Conservation (phyloP, 2,113 vertebrate genomes). For the Pholis gunnellus region DNA sequence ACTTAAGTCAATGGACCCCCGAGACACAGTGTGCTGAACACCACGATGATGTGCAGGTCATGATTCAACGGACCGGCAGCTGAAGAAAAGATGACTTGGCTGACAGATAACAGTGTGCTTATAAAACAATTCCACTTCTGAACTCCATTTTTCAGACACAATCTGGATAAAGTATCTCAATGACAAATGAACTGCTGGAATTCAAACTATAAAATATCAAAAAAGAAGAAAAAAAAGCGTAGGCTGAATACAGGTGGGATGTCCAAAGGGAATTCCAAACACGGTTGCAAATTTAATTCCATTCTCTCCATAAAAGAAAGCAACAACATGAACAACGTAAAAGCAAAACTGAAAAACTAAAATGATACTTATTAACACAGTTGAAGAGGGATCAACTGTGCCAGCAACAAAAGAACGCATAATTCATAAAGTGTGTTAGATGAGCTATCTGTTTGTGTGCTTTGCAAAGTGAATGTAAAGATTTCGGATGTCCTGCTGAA, state of each 20-base stretch:
- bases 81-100: conserved; percentile 26
- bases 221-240: not conserved
- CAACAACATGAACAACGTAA: not conserved
- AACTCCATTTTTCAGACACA: conserved; percentile 22
- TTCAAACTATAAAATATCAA: not conserved
- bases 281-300: too few species aligned
- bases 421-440: not conserved
- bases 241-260: not conserved
- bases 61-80: conserved; percentile 28
- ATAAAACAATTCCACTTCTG: conserved; percentile 26
- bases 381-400: not conserved
- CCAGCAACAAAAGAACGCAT: not conserved
- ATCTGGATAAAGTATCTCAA: not conserved
- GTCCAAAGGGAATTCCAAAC: not conserved
- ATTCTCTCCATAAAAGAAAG: not conserved
- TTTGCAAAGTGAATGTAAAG: not conserved
- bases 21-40: conserved; percentile 24
- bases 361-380: not conserved
- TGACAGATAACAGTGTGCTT: conserved; percentile 37
- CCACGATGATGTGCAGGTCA: conserved; percentile 19
- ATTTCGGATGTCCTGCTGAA: not conserved
- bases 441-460: not conserved
- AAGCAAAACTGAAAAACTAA: not conserved
- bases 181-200: conserved; percentile 4
- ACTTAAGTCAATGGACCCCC: conserved; percentile 21